Base-by-base conservation (phyloP, 2,113 vertebrate genomes). In the Nothocercus julius region DNA sequence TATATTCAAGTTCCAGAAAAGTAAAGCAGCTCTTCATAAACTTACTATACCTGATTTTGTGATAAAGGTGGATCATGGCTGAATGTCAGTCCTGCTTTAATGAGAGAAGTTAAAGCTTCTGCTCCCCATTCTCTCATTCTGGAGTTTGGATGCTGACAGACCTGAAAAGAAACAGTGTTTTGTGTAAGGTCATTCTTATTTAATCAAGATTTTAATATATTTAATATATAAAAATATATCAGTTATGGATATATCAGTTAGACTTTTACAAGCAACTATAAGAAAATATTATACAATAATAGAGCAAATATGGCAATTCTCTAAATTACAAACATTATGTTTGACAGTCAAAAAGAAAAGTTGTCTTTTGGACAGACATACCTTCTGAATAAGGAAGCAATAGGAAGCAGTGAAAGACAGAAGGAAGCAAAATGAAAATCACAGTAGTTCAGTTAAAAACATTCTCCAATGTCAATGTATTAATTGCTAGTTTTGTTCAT, bases 71-170 rank as follows among this genome's bases (percentile, higher is more conserved):
- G 99, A 72, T 99, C 98, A 21, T 99, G 99, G 90, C 97, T 99
- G 97, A 98, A 99, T 45, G 98, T 98, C 82, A 99, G 97, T 54
- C 99, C 99, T 8, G 99, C 99, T 98, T 99, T 99, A 95, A 99
- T 99, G 42, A 99, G 98, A 19, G 99, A 98, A 8, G 99, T 99
- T 97, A 99, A 96, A 42, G 99, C 99, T 97, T 99, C 99, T 9
- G 99, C 99, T 79, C 99, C 99, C 99, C 99, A 99, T 97, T 99
- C 99, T 96, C 99, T 99, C 99, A 99, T 99, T 92, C 99, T 98
- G 88, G 98, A 98, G 92, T 99, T 99, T 45, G 99, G 99, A 97
- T 99, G 99, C 97, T 99, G 99, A 95, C 99, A 99, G 44, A 99
- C 99, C 99, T 99, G 96, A 94, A 91, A 85, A 83, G 21, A 90